Base-by-base conservation (phyloP, 2,888 invertebrate species). In the Nomada fucata region DNA sequence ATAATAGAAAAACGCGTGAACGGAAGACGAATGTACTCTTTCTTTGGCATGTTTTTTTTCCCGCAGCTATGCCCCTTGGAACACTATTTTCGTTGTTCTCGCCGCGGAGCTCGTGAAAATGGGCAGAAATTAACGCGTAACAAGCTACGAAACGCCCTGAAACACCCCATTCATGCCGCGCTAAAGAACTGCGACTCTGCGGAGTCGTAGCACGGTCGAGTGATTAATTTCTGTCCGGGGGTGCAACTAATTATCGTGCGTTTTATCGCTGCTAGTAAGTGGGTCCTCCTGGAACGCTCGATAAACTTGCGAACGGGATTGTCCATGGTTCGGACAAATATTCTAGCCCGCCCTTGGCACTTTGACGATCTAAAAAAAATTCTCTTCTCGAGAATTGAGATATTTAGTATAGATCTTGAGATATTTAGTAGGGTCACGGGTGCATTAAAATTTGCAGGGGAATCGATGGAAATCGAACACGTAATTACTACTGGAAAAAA, bases 231-330 rank as follows among this genome's bases (percentile, higher is more conserved):
- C 67, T 67, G 47, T 65, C 67, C 76, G 77, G 78, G 78, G 81
- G 85, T 85, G 86, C 86, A 86, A 85, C 76, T 86, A 81, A 86
- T 86, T 86, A 86, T 83, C 85, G 83, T 81, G 72, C 74, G 74
- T 77, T 86, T 84, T 86, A 86, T 82, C 73, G 73, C 79, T 55
- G 61, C 64, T 53, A 59, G 82, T 77, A 79, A 69, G 63, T 53
- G 60, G 50, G 50, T 70, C 59, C 57, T 63, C 71, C 55, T 57
- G 65, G 70, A 52, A 68, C 52, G 64, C 57, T 71, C 59, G 71
- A 80, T 80, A 76, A 69, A 42, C 50, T 52, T 10, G 13, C 47
- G 50, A 47, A 79, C 57, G 67, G 64, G 69, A 82, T 80, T 64
- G 47, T 61, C 26, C 29, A 0, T 20, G 26, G 2, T 9, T 23